phyloP scores from a whole-genome alignment of 1,140 invertebrate genomes.

The Trialeurodes vaporariorum region DNA sequence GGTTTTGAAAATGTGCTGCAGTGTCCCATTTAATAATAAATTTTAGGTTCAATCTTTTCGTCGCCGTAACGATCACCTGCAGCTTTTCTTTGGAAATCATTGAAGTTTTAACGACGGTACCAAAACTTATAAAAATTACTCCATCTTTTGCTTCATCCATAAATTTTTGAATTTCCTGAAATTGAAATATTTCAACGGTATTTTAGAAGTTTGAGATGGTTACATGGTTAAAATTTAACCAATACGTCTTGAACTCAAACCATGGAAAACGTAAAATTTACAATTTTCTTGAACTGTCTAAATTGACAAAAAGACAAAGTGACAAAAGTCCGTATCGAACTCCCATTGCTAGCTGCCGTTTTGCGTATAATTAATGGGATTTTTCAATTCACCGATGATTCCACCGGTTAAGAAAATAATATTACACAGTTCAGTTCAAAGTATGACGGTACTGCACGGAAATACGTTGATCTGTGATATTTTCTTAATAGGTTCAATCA shows the following conservation, averaged over 20 bases:
- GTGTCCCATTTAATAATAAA: constrained; percentile 19
- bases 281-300: no score
- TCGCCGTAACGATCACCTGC: neutral
- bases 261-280: no score
- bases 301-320: neutral
- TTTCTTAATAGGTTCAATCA: no score
- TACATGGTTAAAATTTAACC: no score
- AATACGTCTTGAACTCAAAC: no score
- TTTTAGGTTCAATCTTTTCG: constrained; percentile 20
- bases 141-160: constrained; percentile 23
- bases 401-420: no score
- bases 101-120: constrained; percentile 14
- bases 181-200: neutral
- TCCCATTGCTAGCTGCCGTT: no score
- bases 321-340: neutral
- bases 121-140: constrained; percentile 25
- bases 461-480: no score
- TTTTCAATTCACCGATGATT: no score
- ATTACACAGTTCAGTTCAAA: no score
- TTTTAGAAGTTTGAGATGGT: neutral
- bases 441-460: no score
- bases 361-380: no score
- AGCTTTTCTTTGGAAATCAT: neutral
- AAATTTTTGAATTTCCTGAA: constrained; percentile 14
- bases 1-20: constrained; percentile 18